These are phyloP conservation scores for Ammospiza caudacuta DNA, from an alignment of 2,113 vertebrate genomes.

Conservation along the genomic window DNA sequence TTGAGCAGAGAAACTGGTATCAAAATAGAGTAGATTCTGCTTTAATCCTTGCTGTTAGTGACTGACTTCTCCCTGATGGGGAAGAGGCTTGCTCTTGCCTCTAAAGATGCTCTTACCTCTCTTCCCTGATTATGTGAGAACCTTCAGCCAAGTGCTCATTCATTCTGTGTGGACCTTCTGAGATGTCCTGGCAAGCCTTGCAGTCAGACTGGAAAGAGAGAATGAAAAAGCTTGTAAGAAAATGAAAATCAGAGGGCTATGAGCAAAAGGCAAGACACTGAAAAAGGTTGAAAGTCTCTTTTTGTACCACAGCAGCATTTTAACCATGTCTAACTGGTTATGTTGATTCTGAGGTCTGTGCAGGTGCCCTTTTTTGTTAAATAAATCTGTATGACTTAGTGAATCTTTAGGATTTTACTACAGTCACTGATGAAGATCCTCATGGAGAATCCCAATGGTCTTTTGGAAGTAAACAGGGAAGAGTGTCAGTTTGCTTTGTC, in stretches of 20 bases:
- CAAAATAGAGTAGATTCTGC: background rate
- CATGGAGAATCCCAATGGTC: accelerated
- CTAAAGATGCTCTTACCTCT: background rate
- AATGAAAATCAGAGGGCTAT: background rate
- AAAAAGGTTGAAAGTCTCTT: background rate
- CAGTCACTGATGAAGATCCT: background rate
- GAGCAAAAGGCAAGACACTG: background rate
- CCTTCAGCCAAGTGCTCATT: background rate
- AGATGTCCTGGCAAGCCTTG: background rate
- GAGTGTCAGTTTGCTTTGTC: background rate
- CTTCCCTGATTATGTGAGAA: background rate
- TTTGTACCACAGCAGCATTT: background rate
- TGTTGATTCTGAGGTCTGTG: background rate
- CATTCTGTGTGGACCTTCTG: background rate
- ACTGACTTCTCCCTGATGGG: background rate
- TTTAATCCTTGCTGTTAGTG: background rate
- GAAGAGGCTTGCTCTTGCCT: background rate
- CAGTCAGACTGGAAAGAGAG: background rate
- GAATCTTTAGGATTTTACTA: background rate
- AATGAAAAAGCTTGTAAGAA: background rate
- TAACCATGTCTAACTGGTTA: background rate
- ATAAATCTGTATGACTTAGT: background rate
- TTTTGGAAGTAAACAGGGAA: background rate
- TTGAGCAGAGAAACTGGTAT: background rate
- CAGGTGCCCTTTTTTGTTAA: background rate